These are phyloP conservation scores for Hiodon alosoides DNA, from an alignment of 2,113 vertebrate genomes.

Conservation along the genomic window DNA sequence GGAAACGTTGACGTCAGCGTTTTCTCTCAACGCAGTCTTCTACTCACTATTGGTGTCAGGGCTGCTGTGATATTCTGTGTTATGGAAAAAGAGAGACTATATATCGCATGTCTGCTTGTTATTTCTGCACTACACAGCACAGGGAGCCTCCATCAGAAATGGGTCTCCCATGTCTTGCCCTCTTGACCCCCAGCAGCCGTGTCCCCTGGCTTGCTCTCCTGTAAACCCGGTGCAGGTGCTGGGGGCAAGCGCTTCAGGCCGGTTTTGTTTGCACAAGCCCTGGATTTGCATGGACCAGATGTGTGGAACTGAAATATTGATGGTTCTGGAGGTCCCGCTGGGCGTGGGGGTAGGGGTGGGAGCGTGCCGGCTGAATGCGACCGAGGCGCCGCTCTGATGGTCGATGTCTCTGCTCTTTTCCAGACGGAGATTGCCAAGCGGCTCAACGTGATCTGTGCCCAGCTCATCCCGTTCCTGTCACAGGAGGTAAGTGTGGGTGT, in stretches of 20 bases:
- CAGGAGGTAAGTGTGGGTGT: slow-evolving; percentile 70
- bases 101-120: too few species aligned
- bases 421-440: slow-evolving; percentile 91
- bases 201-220: slow-evolving; percentile 34
- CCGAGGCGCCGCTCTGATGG: slow-evolving; percentile 18
- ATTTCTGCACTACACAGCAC: too few species aligned
- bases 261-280: slow-evolving; percentile 52
- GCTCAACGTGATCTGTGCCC: slow-evolving; percentile 87
- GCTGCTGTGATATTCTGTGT: slow-evolving; percentile 15
- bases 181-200: slow-evolving; percentile 26
- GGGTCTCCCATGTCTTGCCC: neutral
- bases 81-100: slow-evolving; percentile 21
- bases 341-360: neutral
- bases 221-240: slow-evolving; percentile 62
- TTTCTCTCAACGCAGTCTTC: too few species aligned
- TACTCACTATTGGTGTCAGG: slow-evolving; percentile 28
- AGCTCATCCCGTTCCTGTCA: slow-evolving; percentile 90
- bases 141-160: too few species aligned
- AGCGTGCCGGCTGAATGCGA: neutral
- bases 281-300: slow-evolving; percentile 72
- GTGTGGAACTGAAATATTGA: slow-evolving; percentile 72
- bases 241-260: slow-evolving; percentile 69
- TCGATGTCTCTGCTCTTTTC: slow-evolving; percentile 23
- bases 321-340: slow-evolving; percentile 50
- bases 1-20: too few species aligned